Percentiles rank a stretch among this genome's conserved stretches.
These are phyloP conservation scores for Myripristis murdjan DNA, from an alignment of 2,797 vertebrate genomes.

Conservation along the genomic window DNA sequence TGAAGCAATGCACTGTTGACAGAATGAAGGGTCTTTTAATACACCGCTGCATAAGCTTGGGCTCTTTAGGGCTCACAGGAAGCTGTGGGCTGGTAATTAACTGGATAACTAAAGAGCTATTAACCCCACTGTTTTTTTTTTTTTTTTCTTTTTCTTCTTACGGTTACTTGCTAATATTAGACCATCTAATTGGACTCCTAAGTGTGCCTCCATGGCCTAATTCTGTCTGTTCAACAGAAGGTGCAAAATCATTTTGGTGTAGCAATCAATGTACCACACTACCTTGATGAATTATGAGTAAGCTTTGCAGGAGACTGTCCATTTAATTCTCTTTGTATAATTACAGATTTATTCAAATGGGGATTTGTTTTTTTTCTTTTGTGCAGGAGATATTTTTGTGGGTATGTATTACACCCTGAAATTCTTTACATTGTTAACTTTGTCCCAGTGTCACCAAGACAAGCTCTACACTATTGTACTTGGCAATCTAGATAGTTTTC, in stretches of 20 bases:
- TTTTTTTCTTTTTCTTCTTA: constrained; percentile 37
- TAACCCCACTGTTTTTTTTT: constrained; percentile 73
- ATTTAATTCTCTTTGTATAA: constrained; percentile 19
- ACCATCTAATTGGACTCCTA: constrained; percentile 77
- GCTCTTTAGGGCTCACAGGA: constrained; percentile 49
- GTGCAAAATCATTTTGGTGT: constrained; percentile 47
- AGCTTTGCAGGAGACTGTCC: constrained; percentile 21
- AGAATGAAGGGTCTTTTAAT: constrained; percentile 18
- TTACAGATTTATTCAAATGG: constrained; percentile 5
- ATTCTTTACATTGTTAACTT: neutral
- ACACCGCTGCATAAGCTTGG: constrained; percentile 43
- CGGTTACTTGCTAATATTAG: constrained; percentile 79
- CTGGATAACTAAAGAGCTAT: constrained; percentile 79
- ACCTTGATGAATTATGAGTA: constrained; percentile 39
- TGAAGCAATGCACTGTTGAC: constrained; percentile 18
- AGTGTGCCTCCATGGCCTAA: constrained; percentile 72
- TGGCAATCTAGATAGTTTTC: neutral
- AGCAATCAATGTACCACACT: constrained; percentile 14
- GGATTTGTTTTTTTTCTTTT: constrained; percentile 16
- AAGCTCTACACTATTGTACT: neutral
- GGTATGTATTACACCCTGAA: neutral
- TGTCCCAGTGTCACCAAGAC: constrained; percentile 18
- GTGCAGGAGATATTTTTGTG: neutral
- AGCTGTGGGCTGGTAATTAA: constrained; percentile 76
- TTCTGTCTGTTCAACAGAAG: constrained; percentile 70